Percentiles rank a stretch among this genome's conserved stretches.
These are phyloP conservation scores for Sebastes kiyomatsui DNA, from an alignment of 2,797 vertebrate species.

Conservation along the genomic window DNA sequence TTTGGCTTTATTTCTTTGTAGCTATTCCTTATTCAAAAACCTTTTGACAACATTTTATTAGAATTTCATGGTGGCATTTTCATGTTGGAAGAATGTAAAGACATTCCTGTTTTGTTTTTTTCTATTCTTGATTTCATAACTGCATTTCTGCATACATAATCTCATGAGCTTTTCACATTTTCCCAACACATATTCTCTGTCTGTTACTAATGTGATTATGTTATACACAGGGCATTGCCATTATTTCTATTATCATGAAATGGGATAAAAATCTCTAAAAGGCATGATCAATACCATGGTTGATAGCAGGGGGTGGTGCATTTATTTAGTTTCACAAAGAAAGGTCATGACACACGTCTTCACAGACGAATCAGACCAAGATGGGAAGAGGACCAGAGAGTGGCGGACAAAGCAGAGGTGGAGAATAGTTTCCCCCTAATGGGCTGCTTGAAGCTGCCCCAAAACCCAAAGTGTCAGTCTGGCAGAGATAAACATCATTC, in stretches of 20 bases:
- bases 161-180: constrained; percentile 10
- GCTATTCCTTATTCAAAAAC: not conserved
- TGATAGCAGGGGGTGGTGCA: constrained; percentile 21
- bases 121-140: not conserved
- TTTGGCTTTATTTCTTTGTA: not conserved
- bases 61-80: not conserved
- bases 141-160: not conserved
- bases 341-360: constrained; percentile 34
- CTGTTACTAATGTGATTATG: constrained; percentile 14
- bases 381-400: constrained; percentile 23
- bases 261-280: constrained; percentile 32
- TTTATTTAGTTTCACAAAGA: constrained; percentile 53
- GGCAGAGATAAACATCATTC: constrained; percentile 12
- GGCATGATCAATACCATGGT: constrained; percentile 15
- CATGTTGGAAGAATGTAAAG: not conserved
- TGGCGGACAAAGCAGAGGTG: constrained; percentile 52
- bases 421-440: constrained; percentile 86
- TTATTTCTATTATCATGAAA: constrained; percentile 40
- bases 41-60: not conserved
- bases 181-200: not conserved
- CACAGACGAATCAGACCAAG: constrained; percentile 36
- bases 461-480: constrained; percentile 60
- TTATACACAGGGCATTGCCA: constrained; percentile 2
- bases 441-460: constrained; percentile 86
- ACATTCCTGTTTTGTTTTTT: not conserved